Evolutionary conservation across 92 coral and sea anemone genomes (phyloP).

Genomic region (Pocillopora meandrina): DNA sequence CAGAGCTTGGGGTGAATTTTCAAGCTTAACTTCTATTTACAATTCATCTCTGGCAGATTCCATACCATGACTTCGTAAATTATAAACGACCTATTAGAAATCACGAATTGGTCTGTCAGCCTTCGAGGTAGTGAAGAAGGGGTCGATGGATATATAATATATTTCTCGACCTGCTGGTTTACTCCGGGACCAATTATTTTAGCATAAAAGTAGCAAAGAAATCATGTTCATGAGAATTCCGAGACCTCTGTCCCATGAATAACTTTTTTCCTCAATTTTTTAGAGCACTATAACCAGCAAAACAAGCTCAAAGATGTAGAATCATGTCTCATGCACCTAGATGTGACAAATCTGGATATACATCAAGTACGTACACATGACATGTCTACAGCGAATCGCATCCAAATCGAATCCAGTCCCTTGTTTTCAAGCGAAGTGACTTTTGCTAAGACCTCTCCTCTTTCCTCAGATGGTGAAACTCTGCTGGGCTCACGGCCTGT

Average conservation of each 20-base stretch:
- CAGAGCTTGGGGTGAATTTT: too few species aligned
- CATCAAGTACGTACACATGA: constrained; percentile 71
- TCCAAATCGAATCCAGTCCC: background rate
- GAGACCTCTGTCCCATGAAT: background rate
- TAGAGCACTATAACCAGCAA: constrained; percentile 86
- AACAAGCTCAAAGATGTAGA: constrained; percentile 92
- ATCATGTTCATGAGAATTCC: too few species aligned
- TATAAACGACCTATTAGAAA: too few species aligned
- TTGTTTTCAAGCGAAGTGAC: background rate
- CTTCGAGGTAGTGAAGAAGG: too few species aligned
- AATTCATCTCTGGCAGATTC: too few species aligned
- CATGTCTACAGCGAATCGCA: background rate
- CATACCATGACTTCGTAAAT: too few species aligned
- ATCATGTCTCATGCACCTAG: constrained; percentile 89
- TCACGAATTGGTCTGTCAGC: too few species aligned
- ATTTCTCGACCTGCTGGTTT: too few species aligned
- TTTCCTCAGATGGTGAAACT: constrained; percentile 84
- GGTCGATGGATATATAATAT: too few species aligned
- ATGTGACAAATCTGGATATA: constrained; percentile 93
- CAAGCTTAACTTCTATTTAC: too few species aligned
- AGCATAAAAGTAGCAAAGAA: too few species aligned
- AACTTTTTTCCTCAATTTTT: background rate
- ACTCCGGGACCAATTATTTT: too few species aligned
- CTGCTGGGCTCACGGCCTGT: constrained; percentile 95
- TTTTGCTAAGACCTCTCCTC: background rate